Evolutionary conservation across 37 sponge, comb jelly and placozoan species (phyloP), one percentile per base, ranked within the genome.

Genomic region (Amphimedon queenslandica): DNA sequence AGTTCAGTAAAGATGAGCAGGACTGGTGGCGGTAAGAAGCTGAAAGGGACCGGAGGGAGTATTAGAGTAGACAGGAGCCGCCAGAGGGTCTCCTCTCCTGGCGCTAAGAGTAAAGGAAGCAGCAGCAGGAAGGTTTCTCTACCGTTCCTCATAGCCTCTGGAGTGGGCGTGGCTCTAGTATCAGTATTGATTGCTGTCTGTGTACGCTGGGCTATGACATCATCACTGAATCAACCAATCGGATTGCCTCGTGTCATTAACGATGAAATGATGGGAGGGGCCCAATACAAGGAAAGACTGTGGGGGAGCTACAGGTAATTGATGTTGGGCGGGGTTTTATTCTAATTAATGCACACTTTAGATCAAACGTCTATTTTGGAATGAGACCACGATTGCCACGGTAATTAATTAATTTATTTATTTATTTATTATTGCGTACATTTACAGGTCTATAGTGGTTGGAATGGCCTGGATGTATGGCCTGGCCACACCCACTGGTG

Each of bases 391-490:
- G 84, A 37, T n/a, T 89, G 10, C 89, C 89, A 66, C 10, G 70
- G 89, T 89, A 41, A 76, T 74, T 72, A 28, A 0, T 25, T 56
- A 11, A 42, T 18, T 6, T 64, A 3, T 33, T 74, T 33, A 1
- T 2, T 42, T 29, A 47, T 55, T 10, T 18, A 28, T 2, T 27
- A 1, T 69, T 25, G 6, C 38, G 70, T 69, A 41, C 1, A 34
- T 55, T 16, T 8, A 23, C 73, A 86, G 84, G 32, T 82, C 92
- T 4, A 58, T 79, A 16, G 24, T 86, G 55, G 42, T 74, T 41
- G 92, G 92, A 2, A 20, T 79, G 40, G 81, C 86, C 84, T 91
- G 92, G 92, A 55, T 86, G 13, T n/a, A n/a, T n/a, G n/a, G n/a
- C n/a, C n/a, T n/a, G n/a, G 13, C 8, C 13, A 8, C 8, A 18